A percentile compares a stretch with the other conserved stretches of the same genome.
Conservation (phyloP, 1,140 invertebrate genomes). For the Sinella curviseta region DNA sequence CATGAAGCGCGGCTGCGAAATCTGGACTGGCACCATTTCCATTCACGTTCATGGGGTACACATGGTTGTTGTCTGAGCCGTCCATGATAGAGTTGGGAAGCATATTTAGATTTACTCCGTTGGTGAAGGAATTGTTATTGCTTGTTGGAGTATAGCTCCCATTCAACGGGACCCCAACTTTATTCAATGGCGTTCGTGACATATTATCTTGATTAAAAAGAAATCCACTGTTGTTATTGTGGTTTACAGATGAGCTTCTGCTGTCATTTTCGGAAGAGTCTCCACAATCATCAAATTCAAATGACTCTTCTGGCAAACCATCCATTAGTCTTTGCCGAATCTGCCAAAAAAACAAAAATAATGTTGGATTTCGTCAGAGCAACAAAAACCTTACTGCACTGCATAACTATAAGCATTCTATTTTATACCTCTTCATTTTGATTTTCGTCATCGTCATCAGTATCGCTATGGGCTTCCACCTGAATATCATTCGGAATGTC, state of each 20-base stretch:
- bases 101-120: neutral
- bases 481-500: conserved; percentile 8
- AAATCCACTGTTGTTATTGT: neutral
- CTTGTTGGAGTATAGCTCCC: neutral
- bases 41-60: neutral
- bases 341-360: neutral
- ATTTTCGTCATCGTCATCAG: conserved; percentile 38
- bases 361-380: neutral
- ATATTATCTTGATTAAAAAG: neutral
- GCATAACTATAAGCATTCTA: neutral
- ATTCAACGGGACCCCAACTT: neutral
- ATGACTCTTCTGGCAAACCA: conserved; percentile 34
- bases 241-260: neutral
- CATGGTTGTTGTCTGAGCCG: neutral
- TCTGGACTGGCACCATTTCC: neutral
- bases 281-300: conserved; percentile 28
- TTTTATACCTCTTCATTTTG: conserved; percentile 37
- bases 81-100: conserved; percentile 1
- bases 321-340: conserved; percentile 9
- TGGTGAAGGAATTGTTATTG: neutral
- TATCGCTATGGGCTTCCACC: neutral
- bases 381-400: neutral
- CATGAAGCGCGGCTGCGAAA: neutral
- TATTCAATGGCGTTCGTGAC: neutral
- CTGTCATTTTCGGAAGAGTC: neutral